phyloP scores from a whole-genome alignment of 2,797 vertebrate species.

The Lophura swinhoii region DNA sequence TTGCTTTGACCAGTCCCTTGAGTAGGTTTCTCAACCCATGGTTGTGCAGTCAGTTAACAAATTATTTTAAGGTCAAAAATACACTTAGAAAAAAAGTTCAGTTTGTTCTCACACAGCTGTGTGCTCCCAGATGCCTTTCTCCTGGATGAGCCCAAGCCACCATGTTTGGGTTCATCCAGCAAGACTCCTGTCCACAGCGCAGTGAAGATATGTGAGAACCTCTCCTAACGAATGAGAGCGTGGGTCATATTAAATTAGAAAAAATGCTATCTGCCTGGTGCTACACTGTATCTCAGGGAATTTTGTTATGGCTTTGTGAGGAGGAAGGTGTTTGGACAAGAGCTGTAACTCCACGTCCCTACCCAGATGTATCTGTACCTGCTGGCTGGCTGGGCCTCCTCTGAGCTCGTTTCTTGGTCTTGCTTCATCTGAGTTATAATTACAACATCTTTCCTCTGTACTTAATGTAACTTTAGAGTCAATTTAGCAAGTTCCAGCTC shows the following conservation, averaged over 20 bases:
- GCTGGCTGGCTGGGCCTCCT: not conserved
- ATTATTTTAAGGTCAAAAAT: not conserved
- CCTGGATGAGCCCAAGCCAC: not conserved
- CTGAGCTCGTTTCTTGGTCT: not conserved
- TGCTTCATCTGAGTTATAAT: not conserved
- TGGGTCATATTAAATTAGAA: not conserved
- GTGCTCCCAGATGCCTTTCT: not conserved
- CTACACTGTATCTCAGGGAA: not conserved
- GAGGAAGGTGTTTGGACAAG: not conserved
- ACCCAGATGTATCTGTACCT: not conserved
- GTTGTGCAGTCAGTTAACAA: not conserved
- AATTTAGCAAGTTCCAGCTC: constrained; percentile 22
- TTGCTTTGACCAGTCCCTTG: not conserved
- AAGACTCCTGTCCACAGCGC: fast-evolving
- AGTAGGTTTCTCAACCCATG: constrained; percentile 21
- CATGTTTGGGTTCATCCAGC: not conserved
- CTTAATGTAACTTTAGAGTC: not conserved
- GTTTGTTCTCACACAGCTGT: not conserved
- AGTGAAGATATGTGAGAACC: fast-evolving
- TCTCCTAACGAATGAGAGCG: not conserved
- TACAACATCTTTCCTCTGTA: not conserved
- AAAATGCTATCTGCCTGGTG: not conserved
- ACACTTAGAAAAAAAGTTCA: not conserved
- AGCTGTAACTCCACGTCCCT: not conserved
- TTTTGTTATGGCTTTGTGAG: not conserved